These are phyloP conservation scores for Eugnorisma glareosa DNA, from an alignment of 2,888 invertebrate genomes.

Conservation along the genomic window DNA sequence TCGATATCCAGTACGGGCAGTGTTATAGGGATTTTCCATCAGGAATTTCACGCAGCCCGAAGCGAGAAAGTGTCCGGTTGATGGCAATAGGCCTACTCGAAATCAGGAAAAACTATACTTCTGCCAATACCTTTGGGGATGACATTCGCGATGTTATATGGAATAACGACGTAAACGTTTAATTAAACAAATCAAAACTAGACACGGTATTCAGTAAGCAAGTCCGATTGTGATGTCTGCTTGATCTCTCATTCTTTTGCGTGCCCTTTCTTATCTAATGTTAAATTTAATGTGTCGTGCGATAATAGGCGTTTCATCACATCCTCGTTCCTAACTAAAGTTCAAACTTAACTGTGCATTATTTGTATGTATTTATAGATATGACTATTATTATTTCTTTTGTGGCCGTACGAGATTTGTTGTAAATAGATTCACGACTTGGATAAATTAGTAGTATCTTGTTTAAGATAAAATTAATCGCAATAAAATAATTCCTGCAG, in stretches of 20 bases:
- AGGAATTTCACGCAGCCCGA: too few species aligned
- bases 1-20: not conserved
- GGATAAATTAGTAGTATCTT: too few species aligned
- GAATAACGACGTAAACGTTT: not conserved
- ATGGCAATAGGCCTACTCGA: too few species aligned
- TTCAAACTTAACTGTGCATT: slow-evolving; percentile 37
- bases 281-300: slow-evolving; percentile 72
- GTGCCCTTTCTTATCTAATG: slow-evolving; percentile 84
- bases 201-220: slow-evolving; percentile 24
- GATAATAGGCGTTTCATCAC: slow-evolving; percentile 70
- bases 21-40: not conserved
- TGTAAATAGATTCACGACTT: not conserved
- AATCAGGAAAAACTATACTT: not conserved
- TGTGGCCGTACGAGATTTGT: not conserved
- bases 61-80: too few species aligned
- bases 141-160: too few species aligned
- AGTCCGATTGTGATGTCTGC: slow-evolving; percentile 37
- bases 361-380: slow-evolving; percentile 32
- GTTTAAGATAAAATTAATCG: not conserved
- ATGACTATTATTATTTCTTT: slow-evolving; percentile 11
- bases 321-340: slow-evolving; percentile 58
- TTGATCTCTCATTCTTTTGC: slow-evolving; percentile 60
- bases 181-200: slow-evolving; percentile 32
- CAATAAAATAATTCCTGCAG: not conserved
- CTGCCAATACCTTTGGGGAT: too few species aligned